These are phyloP conservation scores for Odontophorus gujanensis DNA, from an alignment of 2,113 vertebrate genomes.

Conservation along the genomic window DNA sequence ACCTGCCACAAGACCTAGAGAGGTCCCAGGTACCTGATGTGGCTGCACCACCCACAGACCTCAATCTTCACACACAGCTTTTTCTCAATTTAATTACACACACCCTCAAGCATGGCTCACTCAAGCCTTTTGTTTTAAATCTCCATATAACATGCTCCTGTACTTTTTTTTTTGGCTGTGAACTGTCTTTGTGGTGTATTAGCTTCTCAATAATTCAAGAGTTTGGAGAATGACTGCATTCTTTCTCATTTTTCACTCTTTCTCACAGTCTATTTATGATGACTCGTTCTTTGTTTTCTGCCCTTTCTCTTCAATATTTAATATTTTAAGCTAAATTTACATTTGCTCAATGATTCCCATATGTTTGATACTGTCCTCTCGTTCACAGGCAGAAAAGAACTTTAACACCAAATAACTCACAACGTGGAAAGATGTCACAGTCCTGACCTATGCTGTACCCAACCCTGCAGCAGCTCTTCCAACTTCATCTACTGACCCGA, in stretches of 20 bases:
- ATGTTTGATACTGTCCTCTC: neutral
- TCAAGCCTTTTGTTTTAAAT: neutral
- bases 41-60: fast-evolving
- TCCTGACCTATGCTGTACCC: neutral
- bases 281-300: constrained; percentile 55
- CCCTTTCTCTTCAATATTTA: constrained; percentile 57
- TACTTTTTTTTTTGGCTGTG: constrained; percentile 4
- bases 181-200: constrained; percentile 63
- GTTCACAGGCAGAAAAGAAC: neutral
- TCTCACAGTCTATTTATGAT: constrained; percentile 62
- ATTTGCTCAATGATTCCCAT: constrained; percentile 49
- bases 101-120: neutral
- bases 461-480: neutral
- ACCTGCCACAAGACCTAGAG: neutral
- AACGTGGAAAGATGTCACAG: neutral
- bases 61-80: neutral
- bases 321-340: constrained; percentile 70
- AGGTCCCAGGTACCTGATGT: fast-evolving
- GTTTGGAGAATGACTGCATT: neutral
- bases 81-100: neutral
- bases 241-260: constrained; percentile 58
- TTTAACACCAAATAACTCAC: neutral
- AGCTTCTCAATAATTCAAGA: constrained; percentile 71
- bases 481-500: neutral
- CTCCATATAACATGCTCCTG: neutral